A percentile compares a stretch with the other conserved stretches of the same genome.
Evolutionary conservation across 92 coral and sea anemone genomes (phyloP).

Genomic region (Isaurus tuberculatus): DNA sequence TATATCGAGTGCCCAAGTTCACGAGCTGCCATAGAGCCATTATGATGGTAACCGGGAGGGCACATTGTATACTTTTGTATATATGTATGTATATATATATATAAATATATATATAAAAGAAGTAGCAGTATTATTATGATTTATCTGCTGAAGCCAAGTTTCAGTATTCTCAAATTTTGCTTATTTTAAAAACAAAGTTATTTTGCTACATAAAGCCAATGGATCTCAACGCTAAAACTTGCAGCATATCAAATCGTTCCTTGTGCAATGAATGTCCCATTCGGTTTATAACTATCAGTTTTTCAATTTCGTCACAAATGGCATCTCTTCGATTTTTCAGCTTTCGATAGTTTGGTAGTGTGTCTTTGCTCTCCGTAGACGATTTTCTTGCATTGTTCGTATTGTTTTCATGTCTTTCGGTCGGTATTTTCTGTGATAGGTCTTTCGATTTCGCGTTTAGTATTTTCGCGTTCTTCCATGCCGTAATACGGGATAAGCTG

Average conservation of each 20-base stretch:
- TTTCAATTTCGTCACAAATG: conserved; percentile 23
- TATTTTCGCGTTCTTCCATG: neutral
- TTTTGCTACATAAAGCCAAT: conserved; percentile 7
- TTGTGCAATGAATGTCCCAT: neutral
- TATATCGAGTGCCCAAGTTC: too few species aligned
- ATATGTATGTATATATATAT: too few species aligned
- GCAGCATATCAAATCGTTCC: conserved; percentile 20
- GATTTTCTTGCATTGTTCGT: neutral
- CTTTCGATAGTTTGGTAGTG: neutral
- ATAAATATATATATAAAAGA: too few species aligned
- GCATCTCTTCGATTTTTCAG: conserved; percentile 16
- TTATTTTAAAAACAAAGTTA: too few species aligned
- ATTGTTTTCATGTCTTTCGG: neutral
- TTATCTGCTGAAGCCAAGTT: too few species aligned
- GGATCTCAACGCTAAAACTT: conserved; percentile 21
- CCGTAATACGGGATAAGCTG: neutral
- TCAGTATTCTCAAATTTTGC: too few species aligned
- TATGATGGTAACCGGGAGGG: too few species aligned
- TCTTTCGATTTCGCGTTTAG: neutral
- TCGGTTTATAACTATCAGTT: neutral
- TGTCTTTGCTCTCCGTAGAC: neutral
- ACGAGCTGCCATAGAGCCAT: too few species aligned
- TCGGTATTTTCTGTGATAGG: neutral
- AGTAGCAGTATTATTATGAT: too few species aligned
- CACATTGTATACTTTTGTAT: too few species aligned